Percentiles rank a stretch among this genome's conserved stretches.
Conservation (phyloP, 1,140 invertebrate species). For the Drosophila repletoides region DNA sequence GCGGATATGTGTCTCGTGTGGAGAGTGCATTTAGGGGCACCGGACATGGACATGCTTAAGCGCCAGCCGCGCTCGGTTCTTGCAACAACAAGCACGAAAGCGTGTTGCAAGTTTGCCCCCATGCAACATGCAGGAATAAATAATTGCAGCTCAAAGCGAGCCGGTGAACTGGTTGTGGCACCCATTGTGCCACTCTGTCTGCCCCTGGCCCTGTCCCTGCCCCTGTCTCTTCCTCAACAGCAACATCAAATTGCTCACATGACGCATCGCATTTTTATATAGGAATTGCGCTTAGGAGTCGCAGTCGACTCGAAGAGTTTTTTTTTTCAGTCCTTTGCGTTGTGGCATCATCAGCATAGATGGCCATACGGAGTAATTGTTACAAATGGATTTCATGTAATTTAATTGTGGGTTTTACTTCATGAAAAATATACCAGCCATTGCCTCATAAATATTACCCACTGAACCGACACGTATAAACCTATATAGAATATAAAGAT, state of each 20-base stretch:
- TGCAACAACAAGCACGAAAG: neutral
- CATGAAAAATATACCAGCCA: slow-evolving; percentile 75
- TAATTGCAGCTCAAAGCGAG: slow-evolving; percentile 75
- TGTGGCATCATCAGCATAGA: slow-evolving; percentile 77
- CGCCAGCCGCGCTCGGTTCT: slow-evolving; percentile 47
- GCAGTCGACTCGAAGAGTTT: slow-evolving; percentile 14
- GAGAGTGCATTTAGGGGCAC: slow-evolving; percentile 65
- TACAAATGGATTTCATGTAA: slow-evolving; percentile 79
- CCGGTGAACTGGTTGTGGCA: slow-evolving; percentile 78
- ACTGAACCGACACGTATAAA: slow-evolving; percentile 1
- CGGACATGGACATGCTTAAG: slow-evolving; percentile 79
- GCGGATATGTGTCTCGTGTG: slow-evolving; percentile 75
- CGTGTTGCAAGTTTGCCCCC: neutral
- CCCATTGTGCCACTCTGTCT: slow-evolving; percentile 41
- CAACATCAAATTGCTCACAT: slow-evolving; percentile 78
- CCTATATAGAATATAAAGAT: neutral
- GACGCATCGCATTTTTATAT: slow-evolving; percentile 77
- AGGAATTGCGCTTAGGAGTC: slow-evolving; percentile 52
- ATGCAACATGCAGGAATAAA: slow-evolving; percentile 60
- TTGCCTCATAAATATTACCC: slow-evolving; percentile 51
- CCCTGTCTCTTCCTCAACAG: neutral
- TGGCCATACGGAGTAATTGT: slow-evolving; percentile 78
- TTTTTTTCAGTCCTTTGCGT: slow-evolving; percentile 20
- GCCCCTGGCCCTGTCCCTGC: slow-evolving; percentile 4
- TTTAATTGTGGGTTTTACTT: slow-evolving; percentile 78